phyloP scores from a whole-genome alignment of 2,797 vertebrate species.

The Chelon labrosus region DNA sequence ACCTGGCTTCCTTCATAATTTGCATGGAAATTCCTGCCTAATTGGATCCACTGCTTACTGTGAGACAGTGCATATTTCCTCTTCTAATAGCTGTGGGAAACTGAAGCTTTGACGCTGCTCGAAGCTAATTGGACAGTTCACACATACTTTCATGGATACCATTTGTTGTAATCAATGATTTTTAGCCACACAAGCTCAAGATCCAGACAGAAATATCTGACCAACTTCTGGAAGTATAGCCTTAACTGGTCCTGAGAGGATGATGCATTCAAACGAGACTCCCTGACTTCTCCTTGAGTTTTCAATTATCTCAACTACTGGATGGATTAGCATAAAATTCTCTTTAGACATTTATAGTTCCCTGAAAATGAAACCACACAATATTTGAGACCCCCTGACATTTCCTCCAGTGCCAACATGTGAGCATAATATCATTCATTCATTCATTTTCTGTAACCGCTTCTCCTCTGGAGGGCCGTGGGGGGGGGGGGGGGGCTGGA shows the following conservation, averaged over 20 bases:
- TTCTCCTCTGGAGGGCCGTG: no score
- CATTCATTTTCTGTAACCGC: no score
- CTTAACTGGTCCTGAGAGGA: background rate
- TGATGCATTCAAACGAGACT: background rate
- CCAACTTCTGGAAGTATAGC: background rate
- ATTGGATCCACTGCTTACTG: constrained; percentile 67
- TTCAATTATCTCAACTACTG: background rate
- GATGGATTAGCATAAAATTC: constrained; percentile 1
- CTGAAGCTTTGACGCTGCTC: constrained; percentile 22
- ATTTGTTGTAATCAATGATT: constrained; percentile 26
- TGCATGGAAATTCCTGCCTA: constrained; percentile 68
- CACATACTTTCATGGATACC: constrained; percentile 2
- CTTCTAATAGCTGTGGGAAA: constrained; percentile 64
- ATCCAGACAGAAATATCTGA: background rate
- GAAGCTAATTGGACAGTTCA: constrained; percentile 16
- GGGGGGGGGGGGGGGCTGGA: no score
- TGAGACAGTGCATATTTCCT: constrained; percentile 57
- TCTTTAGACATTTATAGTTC: background rate
- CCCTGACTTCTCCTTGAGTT: background rate
- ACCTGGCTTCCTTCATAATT: constrained; percentile 75
- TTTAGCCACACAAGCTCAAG: background rate
- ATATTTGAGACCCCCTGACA: no score
- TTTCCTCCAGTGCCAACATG: no score
- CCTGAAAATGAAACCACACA: background rate
- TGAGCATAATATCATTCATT: no score